These are phyloP conservation scores for Macrochelys suwanniensis DNA, from an alignment of 2,797 vertebrate genomes.

Conservation along the genomic window DNA sequence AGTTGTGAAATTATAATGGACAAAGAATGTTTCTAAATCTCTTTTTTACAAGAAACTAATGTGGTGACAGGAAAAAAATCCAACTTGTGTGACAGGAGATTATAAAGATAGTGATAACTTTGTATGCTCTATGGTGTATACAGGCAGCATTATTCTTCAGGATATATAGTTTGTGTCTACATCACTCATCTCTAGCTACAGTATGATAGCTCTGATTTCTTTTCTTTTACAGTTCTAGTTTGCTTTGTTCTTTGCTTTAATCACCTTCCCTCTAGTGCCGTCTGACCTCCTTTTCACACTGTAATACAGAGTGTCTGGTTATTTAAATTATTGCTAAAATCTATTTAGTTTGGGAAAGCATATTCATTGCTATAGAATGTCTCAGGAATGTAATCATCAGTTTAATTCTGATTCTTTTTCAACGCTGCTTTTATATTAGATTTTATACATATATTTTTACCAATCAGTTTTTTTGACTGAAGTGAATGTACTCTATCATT, in stretches of 20 bases:
- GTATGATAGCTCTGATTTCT: constrained; percentile 48
- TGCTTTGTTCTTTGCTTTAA: constrained; percentile 63
- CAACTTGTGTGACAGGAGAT: not conserved
- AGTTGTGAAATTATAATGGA: not conserved
- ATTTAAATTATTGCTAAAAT: constrained; percentile 56
- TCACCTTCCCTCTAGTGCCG: constrained; percentile 6
- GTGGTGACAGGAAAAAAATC: constrained; percentile 51
- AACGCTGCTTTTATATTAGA: constrained; percentile 29
- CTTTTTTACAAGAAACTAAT: not conserved
- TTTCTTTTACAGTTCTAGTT: constrained; percentile 55
- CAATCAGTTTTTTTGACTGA: constrained; percentile 41
- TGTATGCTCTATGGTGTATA: constrained; percentile 13
- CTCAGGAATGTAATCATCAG: not conserved
- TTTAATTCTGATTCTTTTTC: constrained; percentile 38
- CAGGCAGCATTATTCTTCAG: constrained; percentile 55
- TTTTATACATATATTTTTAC: not conserved
- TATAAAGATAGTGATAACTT: not conserved
- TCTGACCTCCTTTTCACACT: constrained; percentile 31
- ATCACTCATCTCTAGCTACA: constrained; percentile 49
- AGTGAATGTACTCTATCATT: not conserved
- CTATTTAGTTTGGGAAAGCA: constrained; percentile 31
- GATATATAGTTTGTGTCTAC: constrained; percentile 32
- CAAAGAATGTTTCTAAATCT: not conserved
- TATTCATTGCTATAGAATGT: constrained; percentile 20
- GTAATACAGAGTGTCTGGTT: not conserved